Percentiles rank a stretch among this genome's conserved stretches.
phyloP scores from a whole-genome alignment of 2,888 invertebrate species.

The Aelia acuminata region DNA sequence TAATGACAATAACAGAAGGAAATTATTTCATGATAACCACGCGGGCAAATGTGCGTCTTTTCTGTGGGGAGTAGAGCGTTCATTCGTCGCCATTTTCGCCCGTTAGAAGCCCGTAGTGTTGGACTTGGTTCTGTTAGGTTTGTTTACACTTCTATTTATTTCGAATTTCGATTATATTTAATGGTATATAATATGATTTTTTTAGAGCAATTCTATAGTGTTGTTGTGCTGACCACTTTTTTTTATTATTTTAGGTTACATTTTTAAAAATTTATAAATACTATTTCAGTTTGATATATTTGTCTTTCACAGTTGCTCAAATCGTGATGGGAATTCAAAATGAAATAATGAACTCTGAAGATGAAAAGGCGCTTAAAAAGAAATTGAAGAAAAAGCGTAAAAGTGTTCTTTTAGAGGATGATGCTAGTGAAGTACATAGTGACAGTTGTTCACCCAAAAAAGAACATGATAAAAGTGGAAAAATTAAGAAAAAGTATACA shows the following conservation, averaged over 20 bases:
- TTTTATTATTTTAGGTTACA: not conserved
- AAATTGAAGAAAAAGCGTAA: constrained; percentile 7
- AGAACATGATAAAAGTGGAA: not conserved
- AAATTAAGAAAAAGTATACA: not conserved
- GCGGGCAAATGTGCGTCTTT: not conserved
- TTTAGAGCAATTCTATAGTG: not conserved
- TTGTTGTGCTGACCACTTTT: not conserved
- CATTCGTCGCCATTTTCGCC: constrained; percentile 54
- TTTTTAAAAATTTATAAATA: not conserved
- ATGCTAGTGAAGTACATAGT: not conserved
- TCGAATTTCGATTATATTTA: not conserved
- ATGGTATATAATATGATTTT: not conserved
- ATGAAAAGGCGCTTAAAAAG: not conserved
- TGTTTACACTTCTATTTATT: not conserved
- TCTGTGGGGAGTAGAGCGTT: not conserved
- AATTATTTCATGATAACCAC: not conserved
- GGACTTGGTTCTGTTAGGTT: not conserved
- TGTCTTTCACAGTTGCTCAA: not conserved
- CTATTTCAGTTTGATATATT: not conserved
- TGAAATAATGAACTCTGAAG: not conserved
- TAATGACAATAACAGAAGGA: not conserved
- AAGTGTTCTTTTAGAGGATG: not conserved
- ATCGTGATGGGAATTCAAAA: not conserved
- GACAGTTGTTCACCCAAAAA: not conserved
- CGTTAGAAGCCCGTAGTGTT: not conserved